phyloP scores from a whole-genome alignment of 2,113 vertebrate species.

The Limnothrissa miodon region DNA sequence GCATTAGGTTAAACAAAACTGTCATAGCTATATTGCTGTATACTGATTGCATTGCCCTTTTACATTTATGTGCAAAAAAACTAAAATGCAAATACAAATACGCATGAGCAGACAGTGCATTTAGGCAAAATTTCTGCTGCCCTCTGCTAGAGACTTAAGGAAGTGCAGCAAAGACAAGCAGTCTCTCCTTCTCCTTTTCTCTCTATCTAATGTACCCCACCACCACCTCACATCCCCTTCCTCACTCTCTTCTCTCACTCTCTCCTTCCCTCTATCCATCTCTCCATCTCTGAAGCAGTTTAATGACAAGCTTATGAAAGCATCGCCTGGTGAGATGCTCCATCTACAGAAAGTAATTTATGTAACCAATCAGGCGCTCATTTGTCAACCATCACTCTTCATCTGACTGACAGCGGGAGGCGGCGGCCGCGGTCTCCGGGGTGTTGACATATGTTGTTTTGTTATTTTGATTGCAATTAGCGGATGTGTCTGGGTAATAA shows the following conservation, averaged over 20 bases:
- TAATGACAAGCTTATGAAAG: slow-evolving; percentile 52
- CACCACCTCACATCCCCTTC: not conserved
- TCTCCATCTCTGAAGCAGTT: not conserved
- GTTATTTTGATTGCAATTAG: slow-evolving; percentile 74
- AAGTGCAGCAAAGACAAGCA: not conserved
- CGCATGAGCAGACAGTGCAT: not conserved
- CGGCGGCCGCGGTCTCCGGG: slow-evolving; percentile 55
- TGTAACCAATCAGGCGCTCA: slow-evolving; percentile 69
- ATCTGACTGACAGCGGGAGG: slow-evolving; percentile 65
- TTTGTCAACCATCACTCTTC: slow-evolving; percentile 74
- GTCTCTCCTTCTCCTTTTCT: not conserved
- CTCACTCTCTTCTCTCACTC: not conserved
- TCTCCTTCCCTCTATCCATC: not conserved
- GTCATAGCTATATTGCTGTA: too few relatives aligned
- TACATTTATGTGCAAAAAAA: too few relatives aligned
- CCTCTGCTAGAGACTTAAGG: not conserved
- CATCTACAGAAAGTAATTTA: slow-evolving; percentile 63
- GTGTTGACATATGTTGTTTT: slow-evolving; percentile 72
- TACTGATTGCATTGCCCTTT: too few relatives aligned
- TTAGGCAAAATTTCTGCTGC: not conserved
- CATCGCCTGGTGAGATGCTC: slow-evolving; percentile 48
- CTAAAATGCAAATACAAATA: too few relatives aligned
- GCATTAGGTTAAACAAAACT: too few relatives aligned
- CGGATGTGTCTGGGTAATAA: slow-evolving; percentile 65
- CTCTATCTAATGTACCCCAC: not conserved